Evolutionary conservation across 2,797 vertebrate genomes (phyloP), one percentile per base, ranked within the genome.

Genomic region (Enteromius afrohamiltoni): DNA sequence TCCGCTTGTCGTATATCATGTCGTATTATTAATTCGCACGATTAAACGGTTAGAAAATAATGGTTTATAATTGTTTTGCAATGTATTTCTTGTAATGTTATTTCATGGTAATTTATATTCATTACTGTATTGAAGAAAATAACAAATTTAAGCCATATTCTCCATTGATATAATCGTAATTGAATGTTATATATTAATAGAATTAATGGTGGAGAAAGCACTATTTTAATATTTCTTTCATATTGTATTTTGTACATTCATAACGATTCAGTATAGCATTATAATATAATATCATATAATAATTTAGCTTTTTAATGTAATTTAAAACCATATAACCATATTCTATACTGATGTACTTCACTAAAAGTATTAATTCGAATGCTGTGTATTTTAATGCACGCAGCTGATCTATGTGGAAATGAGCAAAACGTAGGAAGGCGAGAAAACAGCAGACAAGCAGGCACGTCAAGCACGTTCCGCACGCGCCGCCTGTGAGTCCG

Each of bases 401-500:
- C 21, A 67, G 21, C 13, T 45, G 13, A 71, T 19, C 1, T 45
- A 34, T 26, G n/a, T 7, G n/a, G 16, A 31, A 80, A 60, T 11
- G 53, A 47, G 1, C 1, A 21, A 26, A 51, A 34, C 42, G 23
- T 7, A 55, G 5, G 1, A 37, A 7, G 3, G 16, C 26, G 45
- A 45, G 1, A 42, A n/a, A n/a, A 4, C 7, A 29, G 17, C 1
- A 10, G 40, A 11, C 10, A 42, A 11, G 3, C 45, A 13, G 40
- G 21, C 64, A 55, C 64, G 77, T 53, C 16, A 19, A 1, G 49
- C 74, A 83, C 82, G 74, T 83, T 17, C 40, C 14, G 58, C 29
- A 74, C 80, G 74, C 45, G 74, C 10, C 42, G 69, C 53, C 55
- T 74, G 80, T 82, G 16, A 75, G 37, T 40, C 58, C 60, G 49